Base-by-base conservation (phyloP, 1,140 invertebrate species). In the Ceratitis capitata region DNA sequence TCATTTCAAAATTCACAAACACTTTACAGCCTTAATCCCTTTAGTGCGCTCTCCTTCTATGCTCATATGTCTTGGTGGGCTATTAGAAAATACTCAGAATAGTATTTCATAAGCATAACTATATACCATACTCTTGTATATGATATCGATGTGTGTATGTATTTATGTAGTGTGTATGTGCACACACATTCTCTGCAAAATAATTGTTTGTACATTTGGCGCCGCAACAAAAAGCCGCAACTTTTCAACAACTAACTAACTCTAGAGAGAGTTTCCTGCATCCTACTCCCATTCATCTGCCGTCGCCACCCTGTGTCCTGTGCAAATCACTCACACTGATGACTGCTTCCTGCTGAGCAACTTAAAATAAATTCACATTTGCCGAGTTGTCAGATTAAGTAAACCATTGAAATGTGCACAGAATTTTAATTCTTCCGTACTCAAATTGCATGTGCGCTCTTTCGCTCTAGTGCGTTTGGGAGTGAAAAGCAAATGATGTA, bases 401-500 rank as follows among this genome's bases (percentile, higher is more conserved):
- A n/a, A 78, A 78, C 69, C 69, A 78, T 78, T 78, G 69, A 45
- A 78, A 78, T 78, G 35, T 14, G 39, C 69, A 78, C 69, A 45
- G 69, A 78, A 78, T 78, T 78, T 78, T 78, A 78, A 78, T 78
- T 78, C 39, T 42, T 45, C n/a, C 19, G 16, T 26, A 45, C 39
- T 47, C 69, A 78, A 78, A 78, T 45, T 78, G 69, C 69, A 78
- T n/a, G n/a, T n/a, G n/a, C n/a, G n/a, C n/a, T n/a, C n/a, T n/a
- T n/a, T n/a, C n/a, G n/a, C 39, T 78, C 69, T 26, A 12, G 69
- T 23, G 69, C 45, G n/a, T 10, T 7, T 6, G 14, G 39, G 23
- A 19, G 29, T 12, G 45, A 12, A 47, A 47, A 47, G 5, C 56
- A 23, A 26, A 23, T 58, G 23, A n/a, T 69, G 3, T 39, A 19